Base-by-base conservation (phyloP, 2,888 invertebrate species). In the Folsomia manolachei region DNA sequence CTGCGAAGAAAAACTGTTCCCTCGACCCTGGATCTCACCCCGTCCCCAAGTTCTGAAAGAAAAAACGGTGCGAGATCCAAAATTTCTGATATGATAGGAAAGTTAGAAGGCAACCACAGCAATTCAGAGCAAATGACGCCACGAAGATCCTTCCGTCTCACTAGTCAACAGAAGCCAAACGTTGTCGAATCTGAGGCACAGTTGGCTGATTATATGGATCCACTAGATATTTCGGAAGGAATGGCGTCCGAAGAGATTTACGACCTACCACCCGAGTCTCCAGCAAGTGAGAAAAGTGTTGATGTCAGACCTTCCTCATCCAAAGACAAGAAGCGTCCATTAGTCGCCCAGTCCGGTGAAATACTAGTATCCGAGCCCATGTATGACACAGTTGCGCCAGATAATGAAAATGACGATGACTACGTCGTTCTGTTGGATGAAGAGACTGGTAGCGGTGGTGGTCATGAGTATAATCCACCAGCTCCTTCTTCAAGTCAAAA, bases 351-450 rank as follows among this genome's bases (percentile, higher is more conserved):
- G 56, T 2, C 2, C 67, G 24, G 21, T 56, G 63, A 11, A 71
- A 7, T 14, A 19, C n/a, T 56, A 21, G 56, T 14, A 56, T n/a
- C n/a, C 62, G 81, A 81, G 63, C 81, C 81, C 14, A 86, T 87
- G 79, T 87, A 87, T 78, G 87, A 87, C 82, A 86, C 86, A 0
- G 87, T 87, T 81, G 86, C 81, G 11, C 84, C 86, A 71, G 83
- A 84, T 75, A 82, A 82, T 70, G 86, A 86, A 79, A 82, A 82
- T 70, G 86, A 86, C 78, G 90, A 90, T 69, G 91, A 91, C 86
- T 91, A 91, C 82, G 90, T 91, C 78, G 90, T 90, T 81, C 89
- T 91, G 1, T 66, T 79, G 1, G 81, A 81, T 68, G 81, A 81
- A 62, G 77, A 77, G 52, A 74, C 73, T 63, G 73, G 75, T 69